phyloP scores from a whole-genome alignment of 2,113 vertebrate genomes.

The Xenopus tropicalis region DNA sequence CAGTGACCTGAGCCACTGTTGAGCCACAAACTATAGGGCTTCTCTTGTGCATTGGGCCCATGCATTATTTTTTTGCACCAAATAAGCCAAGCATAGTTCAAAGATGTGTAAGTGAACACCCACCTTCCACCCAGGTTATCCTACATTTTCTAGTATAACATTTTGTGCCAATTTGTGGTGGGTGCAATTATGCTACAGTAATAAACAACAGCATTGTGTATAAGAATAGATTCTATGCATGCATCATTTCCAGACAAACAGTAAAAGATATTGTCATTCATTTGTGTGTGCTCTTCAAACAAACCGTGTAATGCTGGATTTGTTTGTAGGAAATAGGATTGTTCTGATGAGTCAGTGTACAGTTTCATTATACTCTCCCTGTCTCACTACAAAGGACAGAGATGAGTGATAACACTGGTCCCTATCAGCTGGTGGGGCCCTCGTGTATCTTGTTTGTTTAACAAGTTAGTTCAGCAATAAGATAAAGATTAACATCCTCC shows the following conservation, averaged over 20 bases:
- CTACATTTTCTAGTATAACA: no score
- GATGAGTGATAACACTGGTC: slow-evolving; percentile 2
- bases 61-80: no score
- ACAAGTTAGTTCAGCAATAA: not conserved
- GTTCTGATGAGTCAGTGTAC: not conserved
- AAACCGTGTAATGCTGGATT: not conserved
- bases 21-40: no score
- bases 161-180: no score
- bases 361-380: not conserved
- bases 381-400: not conserved
- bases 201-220: no score
- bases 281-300: not conserved
- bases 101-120: no score
- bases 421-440: not conserved
- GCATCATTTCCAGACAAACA: not conserved
- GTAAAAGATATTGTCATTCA: not conserved
- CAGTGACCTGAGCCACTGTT: no score
- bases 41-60: no score
- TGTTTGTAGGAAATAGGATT: not conserved
- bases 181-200: no score
- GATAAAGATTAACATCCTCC: not conserved
- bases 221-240: no score
- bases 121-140: no score
- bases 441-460: not conserved
- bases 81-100: no score